A percentile compares a stretch with the other conserved stretches of the same genome.
phyloP scores from a whole-genome alignment of 2,888 invertebrate species.

The Andrena bucephala region DNA sequence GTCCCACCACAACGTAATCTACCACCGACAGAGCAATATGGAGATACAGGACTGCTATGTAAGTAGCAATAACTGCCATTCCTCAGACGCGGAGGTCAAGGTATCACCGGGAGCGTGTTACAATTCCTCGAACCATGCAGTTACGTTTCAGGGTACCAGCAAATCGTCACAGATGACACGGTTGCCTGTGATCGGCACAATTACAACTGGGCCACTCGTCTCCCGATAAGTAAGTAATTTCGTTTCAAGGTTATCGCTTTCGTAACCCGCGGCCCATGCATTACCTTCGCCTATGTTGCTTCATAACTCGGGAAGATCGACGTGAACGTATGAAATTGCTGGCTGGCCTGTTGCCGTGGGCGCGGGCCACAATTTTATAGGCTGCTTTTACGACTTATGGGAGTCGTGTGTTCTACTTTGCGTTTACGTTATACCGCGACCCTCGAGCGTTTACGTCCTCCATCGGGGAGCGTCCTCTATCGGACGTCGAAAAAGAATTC shows the following conservation, averaged over 20 bases:
- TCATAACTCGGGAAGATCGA: conserved; percentile 69
- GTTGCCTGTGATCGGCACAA: neutral
- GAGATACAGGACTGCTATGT: too few relatives aligned
- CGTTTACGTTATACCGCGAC: conserved; percentile 77
- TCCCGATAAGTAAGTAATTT: conserved; percentile 36
- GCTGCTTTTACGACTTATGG: conserved; percentile 81
- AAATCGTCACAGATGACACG: neutral
- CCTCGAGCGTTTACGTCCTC: conserved; percentile 66
- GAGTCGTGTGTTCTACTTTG: conserved; percentile 80
- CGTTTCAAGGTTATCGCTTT: conserved; percentile 33
- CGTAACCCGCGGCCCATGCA: conserved; percentile 25
- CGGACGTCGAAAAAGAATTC: conserved; percentile 42
- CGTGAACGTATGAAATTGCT: conserved; percentile 72
- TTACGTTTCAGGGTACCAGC: neutral
- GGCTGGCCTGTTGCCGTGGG: conserved; percentile 49
- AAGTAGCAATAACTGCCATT: neutral
- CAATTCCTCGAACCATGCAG: neutral
- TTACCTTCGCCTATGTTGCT: conserved; percentile 49
- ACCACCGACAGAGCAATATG: too few relatives aligned
- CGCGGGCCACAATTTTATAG: conserved; percentile 76
- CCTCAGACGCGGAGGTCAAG: neutral
- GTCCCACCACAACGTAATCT: too few relatives aligned
- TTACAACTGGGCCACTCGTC: neutral
- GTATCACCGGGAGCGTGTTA: neutral
- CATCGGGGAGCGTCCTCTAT: conserved; percentile 28